These are phyloP conservation scores for Charina bottae DNA, from an alignment of 2,113 vertebrate genomes.

Conservation along the genomic window DNA sequence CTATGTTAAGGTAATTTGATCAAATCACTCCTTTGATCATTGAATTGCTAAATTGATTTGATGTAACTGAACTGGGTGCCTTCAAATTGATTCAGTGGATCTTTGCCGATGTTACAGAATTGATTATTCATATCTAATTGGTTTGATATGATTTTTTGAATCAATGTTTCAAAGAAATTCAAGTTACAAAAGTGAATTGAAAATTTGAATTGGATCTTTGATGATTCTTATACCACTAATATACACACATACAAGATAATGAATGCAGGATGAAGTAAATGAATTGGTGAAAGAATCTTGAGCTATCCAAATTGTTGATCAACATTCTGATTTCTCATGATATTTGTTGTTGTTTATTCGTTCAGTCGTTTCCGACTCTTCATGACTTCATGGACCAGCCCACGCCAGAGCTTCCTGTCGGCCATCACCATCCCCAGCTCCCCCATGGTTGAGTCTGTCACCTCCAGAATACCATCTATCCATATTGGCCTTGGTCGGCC, in stretches of 20 bases:
- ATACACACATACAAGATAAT: not conserved
- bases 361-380: too few species aligned
- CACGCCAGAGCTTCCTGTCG: too few species aligned
- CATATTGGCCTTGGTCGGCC: too few species aligned
- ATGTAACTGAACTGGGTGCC: not conserved
- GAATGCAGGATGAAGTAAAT: not conserved
- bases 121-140: not conserved
- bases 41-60: not conserved
- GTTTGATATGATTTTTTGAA: not conserved
- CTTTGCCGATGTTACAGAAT: not conserved
- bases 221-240: not conserved
- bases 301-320: not conserved
- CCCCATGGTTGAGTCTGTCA: too few species aligned
- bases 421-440: too few species aligned
- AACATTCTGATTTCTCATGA: not conserved
- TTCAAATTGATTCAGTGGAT: not conserved
- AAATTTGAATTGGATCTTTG: not conserved
- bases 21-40: not conserved
- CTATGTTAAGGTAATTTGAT: not conserved
- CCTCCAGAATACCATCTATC: too few species aligned
- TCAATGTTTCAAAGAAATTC: not conserved
- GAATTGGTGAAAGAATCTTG: not conserved
- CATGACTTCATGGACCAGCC: too few species aligned
- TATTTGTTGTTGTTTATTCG: too few species aligned
- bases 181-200: not conserved